Percentiles rank a stretch among this genome's conserved stretches.
phyloP scores from a whole-genome alignment of 2,113 vertebrate species.

The Polypterus bichir region DNA sequence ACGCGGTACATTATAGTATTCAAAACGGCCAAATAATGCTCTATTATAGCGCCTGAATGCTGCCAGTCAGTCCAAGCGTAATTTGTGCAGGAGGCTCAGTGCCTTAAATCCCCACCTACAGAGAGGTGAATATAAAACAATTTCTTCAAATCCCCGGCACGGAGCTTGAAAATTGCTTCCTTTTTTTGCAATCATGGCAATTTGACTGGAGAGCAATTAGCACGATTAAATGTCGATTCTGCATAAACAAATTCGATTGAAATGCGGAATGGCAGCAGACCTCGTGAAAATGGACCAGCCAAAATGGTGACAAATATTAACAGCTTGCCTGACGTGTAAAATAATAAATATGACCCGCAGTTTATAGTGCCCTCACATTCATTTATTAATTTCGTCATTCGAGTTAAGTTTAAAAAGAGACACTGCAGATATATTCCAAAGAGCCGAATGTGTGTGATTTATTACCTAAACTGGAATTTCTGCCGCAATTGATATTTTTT shows the following conservation, averaged over 20 bases:
- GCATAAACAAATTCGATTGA: slow-evolving; percentile 91
- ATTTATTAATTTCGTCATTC: too few species aligned
- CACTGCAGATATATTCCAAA: too few species aligned
- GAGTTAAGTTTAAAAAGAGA: too few species aligned
- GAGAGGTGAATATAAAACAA: slow-evolving; percentile 95
- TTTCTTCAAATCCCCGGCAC: slow-evolving; percentile 85
- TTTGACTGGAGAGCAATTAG: slow-evolving; percentile 95
- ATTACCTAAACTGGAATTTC: too few species aligned
- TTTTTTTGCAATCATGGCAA: slow-evolving; percentile 93
- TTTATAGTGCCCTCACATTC: too few species aligned
- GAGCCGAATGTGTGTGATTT: too few species aligned
- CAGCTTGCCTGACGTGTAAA: too few species aligned
- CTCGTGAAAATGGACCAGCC: slow-evolving; percentile 12
- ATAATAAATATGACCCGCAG: too few species aligned
- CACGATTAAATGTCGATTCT: slow-evolving; percentile 89
- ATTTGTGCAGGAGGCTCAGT: slow-evolving; percentile 85
- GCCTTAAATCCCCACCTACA: slow-evolving; percentile 85
- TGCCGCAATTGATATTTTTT: too few species aligned
- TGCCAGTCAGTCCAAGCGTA: slow-evolving; percentile 92
- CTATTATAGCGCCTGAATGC: slow-evolving; percentile 93
- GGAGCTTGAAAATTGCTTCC: slow-evolving; percentile 88
- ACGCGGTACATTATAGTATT: slow-evolving; percentile 95
- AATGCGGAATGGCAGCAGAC: slow-evolving; percentile 54
- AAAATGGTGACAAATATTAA: background rate
- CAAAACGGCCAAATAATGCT: slow-evolving; percentile 96